Conservation (phyloP, 2,113 vertebrate species). For the Prionailurus bengalensis region DNA sequence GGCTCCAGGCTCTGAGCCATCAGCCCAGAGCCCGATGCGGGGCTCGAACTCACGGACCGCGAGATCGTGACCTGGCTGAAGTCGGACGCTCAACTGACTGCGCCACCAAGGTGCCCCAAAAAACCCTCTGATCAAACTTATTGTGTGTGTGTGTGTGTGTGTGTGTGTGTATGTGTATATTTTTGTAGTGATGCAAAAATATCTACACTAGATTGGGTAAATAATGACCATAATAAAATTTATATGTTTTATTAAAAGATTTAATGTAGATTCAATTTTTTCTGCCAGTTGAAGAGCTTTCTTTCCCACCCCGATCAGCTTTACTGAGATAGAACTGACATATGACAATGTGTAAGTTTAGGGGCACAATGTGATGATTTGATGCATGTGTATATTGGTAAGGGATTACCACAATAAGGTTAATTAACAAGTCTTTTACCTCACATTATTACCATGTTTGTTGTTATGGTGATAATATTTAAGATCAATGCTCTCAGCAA, state of each 20-base stretch:
- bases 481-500: neutral
- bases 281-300: neutral
- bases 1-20: too few relatives aligned
- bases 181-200: neutral
- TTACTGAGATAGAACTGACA: neutral
- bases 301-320: neutral
- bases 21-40: too few relatives aligned
- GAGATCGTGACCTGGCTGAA: too few relatives aligned
- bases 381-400: neutral
- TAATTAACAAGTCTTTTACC: neutral
- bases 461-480: neutral
- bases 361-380: neutral
- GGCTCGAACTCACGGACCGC: too few relatives aligned
- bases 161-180: neutral
- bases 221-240: neutral
- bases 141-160: too few relatives aligned
- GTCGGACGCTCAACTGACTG: too few relatives aligned
- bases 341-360: neutral
- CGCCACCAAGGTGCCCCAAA: too few relatives aligned
- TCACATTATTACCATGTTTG: neutral
- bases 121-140: neutral
- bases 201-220: neutral
- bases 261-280: neutral
- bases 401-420: neutral
- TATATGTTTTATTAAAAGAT: neutral